phyloP scores from a whole-genome alignment of 2,888 invertebrate species.

The Gryllus longicercus region DNA sequence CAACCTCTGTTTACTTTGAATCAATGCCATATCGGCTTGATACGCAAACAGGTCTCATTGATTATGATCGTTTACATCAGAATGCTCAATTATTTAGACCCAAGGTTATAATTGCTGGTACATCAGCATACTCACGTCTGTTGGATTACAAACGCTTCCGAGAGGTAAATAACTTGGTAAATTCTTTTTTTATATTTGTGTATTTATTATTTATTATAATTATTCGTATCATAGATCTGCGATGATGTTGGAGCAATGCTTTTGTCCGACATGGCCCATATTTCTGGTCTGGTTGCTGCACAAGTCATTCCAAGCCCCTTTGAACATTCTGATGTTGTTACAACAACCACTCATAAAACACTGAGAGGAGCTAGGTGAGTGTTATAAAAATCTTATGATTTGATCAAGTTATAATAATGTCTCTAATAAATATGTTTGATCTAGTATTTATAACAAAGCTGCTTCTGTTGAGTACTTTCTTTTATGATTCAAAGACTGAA shows the following conservation, averaged over 20 bases:
- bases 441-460: too few relatives aligned
- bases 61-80: constrained; percentile 54
- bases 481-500: too few relatives aligned
- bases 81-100: constrained; percentile 55
- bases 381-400: neutral
- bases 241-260: constrained; percentile 52
- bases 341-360: constrained; percentile 60
- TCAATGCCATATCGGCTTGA: constrained; percentile 58
- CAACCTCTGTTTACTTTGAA: constrained; percentile 59
- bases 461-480: too few relatives aligned
- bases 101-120: constrained; percentile 56
- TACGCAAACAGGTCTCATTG: constrained; percentile 54
- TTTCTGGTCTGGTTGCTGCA: constrained; percentile 57
- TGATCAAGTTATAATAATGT: neutral
- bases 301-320: constrained; percentile 55
- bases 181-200: neutral
- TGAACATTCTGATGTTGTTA: constrained; percentile 56
- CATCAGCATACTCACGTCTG: constrained; percentile 50
- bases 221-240: constrained; percentile 45
- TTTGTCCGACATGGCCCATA: constrained; percentile 62
- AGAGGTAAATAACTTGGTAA: constrained; percentile 41
- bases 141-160: constrained; percentile 53
- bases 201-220: neutral
- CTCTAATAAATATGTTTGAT: too few relatives aligned
- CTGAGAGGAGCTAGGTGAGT: constrained; percentile 54